These are phyloP conservation scores for Plusia festucae DNA, from an alignment of 2,888 invertebrate species.

Conservation along the genomic window DNA sequence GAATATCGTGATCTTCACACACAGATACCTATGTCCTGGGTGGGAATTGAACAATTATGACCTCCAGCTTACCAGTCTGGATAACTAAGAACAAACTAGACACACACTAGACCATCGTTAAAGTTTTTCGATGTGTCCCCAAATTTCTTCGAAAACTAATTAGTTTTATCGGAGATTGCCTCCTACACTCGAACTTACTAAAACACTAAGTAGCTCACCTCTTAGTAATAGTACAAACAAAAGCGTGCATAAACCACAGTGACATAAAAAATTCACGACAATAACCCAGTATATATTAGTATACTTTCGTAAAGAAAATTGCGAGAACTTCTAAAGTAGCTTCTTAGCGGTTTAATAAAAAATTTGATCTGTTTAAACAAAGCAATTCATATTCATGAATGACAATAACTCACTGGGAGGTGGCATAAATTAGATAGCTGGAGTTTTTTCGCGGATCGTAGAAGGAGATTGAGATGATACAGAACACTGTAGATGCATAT, in stretches of 20 bases:
- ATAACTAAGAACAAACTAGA: too few species aligned
- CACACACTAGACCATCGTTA: too few species aligned
- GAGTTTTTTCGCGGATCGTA: constrained; percentile 32
- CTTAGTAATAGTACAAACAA: background rate
- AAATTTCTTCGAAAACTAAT: too few species aligned
- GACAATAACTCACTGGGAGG: constrained; percentile 68
- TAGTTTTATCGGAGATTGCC: too few species aligned
- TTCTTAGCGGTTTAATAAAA: constrained; percentile 65
- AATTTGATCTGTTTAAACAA: constrained; percentile 74
- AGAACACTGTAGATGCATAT: too few species aligned
- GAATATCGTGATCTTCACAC: too few species aligned
- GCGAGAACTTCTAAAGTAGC: constrained; percentile 35
- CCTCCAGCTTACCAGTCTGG: too few species aligned
- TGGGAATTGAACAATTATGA: too few species aligned
- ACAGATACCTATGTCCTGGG: too few species aligned
- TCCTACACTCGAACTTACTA: background rate
- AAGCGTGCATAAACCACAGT: background rate
- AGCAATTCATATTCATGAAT: constrained; percentile 78
- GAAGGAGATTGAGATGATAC: too few species aligned
- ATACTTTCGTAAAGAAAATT: constrained; percentile 61
- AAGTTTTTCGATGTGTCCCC: too few species aligned
- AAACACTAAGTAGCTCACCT: background rate
- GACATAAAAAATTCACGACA: constrained; percentile 24
- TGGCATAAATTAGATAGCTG: constrained; percentile 58
- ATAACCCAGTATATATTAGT: constrained; percentile 38